Evolutionary conservation across 2,113 vertebrate genomes (phyloP), one percentile per base, ranked within the genome.

Genomic region (Ranitomeya imitator): DNA sequence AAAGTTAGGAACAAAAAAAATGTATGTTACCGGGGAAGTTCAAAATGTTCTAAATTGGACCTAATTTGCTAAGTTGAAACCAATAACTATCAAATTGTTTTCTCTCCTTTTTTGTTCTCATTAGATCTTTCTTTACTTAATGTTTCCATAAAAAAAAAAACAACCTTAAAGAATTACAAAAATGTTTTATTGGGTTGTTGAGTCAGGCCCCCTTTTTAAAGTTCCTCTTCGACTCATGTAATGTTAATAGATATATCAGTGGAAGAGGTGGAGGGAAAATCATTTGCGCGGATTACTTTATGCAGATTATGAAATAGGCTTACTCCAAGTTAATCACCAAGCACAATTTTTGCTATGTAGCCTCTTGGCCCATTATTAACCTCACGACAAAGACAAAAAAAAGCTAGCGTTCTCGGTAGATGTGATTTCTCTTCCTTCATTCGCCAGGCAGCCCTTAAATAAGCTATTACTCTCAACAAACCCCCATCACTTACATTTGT

Each of bases 401-500:
- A 83, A 63, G 0, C 7, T 63, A 57, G 23, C 18, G 14, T 12
- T n/a, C 15, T 26, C 54, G 23, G 18, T 52, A 31, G 77, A 80
- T 89, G 74, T 0, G 78, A 0, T 9, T 81, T 69, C 82, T 88
- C 69, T 88, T 67, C 73, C 59, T 87, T 80, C 86, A 87, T 76
- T 37, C n/a, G 15, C 19, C 55, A 71, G 51, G 51, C 79, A 83
- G 67, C 81, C 90, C 91, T 69, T 83, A 88, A 85, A 89, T 69
- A 76, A 88, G 83, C 76, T 52, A 73, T 79, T 74, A 14, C 54
- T 85, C 63, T 74, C 26, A 61, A 61, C 52, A 90, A 83, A 51
- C 88, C 81, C 77, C 45, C 54, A 54, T 88, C 31, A 21, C 14
- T 45, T 67, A 14, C 0, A 37, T 93, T 91, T 86, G 79, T 60